Conservation (phyloP, 2,888 invertebrate species). For the Criorhina ranunculi region DNA sequence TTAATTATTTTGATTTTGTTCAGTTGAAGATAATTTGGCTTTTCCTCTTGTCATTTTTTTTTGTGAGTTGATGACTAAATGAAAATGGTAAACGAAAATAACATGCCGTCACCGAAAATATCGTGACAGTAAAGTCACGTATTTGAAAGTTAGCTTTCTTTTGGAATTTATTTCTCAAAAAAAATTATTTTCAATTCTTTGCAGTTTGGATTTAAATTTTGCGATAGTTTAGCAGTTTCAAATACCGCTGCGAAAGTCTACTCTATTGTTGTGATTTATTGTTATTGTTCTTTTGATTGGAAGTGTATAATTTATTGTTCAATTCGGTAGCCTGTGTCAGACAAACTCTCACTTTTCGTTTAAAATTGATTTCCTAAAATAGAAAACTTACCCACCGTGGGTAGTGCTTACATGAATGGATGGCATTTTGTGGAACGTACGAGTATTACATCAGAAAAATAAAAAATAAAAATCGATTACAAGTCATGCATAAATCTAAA, state of each 20-base stretch:
- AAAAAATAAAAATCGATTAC: conserved; percentile 27
- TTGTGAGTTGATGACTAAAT: background rate
- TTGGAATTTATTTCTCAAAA: conserved; percentile 14
- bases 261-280: conserved; percentile 6
- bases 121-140: conserved; percentile 51
- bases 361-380: conserved; percentile 17
- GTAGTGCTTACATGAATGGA: background rate
- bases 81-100: conserved; percentile 8
- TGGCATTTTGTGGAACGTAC: background rate
- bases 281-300: conserved; percentile 16
- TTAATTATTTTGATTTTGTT: conserved; percentile 54
- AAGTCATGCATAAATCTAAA: conserved; percentile 34
- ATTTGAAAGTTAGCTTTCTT: conserved; percentile 47
- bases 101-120: conserved; percentile 9
- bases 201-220: background rate
- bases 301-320: background rate
- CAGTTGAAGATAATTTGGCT: conserved; percentile 48
- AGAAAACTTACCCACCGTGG: background rate
- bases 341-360: conserved; percentile 46
- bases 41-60: conserved; percentile 33
- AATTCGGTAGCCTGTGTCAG: background rate
- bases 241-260: background rate
- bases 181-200: conserved; percentile 10
- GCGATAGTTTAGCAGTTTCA: background rate
- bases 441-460: conserved; percentile 13